Base-by-base conservation (phyloP, 2,888 invertebrate species). In the Rhagophthalmus giganteus region DNA sequence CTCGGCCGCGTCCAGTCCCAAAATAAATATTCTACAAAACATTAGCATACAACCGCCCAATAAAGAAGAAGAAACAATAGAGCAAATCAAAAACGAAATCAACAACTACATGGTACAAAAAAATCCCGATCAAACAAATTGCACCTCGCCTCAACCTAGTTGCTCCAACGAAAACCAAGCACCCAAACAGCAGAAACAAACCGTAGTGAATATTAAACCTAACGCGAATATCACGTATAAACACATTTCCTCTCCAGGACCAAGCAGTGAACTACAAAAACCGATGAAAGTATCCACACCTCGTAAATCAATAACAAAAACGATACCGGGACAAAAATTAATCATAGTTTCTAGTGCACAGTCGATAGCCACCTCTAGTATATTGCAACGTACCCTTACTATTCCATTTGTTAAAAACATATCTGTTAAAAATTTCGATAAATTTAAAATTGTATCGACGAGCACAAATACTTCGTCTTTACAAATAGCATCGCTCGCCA, bases 301-400 rank as follows among this genome's bases (percentile, higher is more conserved):
- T 5, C 66, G 68, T 40, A 71, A 69, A 60, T 56, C 68, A 1
- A 57, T 71, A 10, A 64, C 68, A 15, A 66, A 70, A 52, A 58
- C 58, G 14, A 59, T 48, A 38, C 59, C 67, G 9, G 70, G 71
- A 10, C 75, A 75, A 54, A 76, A 75, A 59, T 59, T 75, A 37
- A 73, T 75, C 24, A 74, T 75, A 16, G 74, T 75, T 31, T 74
- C 74, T 4, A 73, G 70, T 56, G 65, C 73, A 13, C 72, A 72
- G 58, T 68, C 71, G 2, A 64, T 71, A 33, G 64, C 70, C n/a
- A 66, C 69, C 1, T 68, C 66, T 39, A 74, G 72, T 59, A 73
- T 74, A 54, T 60, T 74, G 32, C 74, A 74, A 57, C 68, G 72
- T 41, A 73, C 73, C 1, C 57, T 74, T 16, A 69, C 72, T 11